Conservation (phyloP, 2,113 vertebrate species). For the Aegithalos caudatus region DNA sequence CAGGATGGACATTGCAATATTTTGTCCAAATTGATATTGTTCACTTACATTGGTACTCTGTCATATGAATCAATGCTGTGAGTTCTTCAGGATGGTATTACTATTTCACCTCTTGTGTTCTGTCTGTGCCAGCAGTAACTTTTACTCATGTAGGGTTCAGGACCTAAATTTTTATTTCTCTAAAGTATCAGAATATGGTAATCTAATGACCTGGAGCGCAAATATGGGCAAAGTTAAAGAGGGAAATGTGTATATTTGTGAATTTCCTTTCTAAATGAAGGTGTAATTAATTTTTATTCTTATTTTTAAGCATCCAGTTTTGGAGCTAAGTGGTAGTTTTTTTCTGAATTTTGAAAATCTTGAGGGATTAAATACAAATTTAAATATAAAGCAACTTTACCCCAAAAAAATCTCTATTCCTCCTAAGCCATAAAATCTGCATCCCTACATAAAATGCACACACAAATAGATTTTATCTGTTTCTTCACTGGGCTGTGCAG, state of each 20-base stretch:
- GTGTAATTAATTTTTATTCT: not conserved
- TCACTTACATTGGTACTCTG: not conserved
- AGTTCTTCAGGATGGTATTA: not conserved
- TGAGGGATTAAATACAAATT: not conserved
- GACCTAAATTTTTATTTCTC: not conserved
- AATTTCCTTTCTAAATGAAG: not conserved
- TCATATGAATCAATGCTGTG: not conserved
- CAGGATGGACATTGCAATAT: not conserved
- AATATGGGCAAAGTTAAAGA: not conserved
- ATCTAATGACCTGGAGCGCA: not conserved
- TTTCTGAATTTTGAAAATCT: not conserved
- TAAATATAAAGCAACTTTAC: not conserved
- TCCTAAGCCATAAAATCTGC: not conserved
- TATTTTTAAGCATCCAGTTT: not conserved
- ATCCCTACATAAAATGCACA: not conserved
- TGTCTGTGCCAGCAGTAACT: not conserved
- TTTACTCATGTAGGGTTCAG: not conserved
- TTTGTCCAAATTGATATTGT: not conserved
- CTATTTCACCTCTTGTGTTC: not conserved
- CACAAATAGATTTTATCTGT: not conserved
- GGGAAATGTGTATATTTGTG: not conserved
- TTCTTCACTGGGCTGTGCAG: not conserved
- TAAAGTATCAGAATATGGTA: not conserved
- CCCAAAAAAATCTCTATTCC: rapidly evolving
- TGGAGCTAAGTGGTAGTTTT: not conserved